Evolutionary conservation across 2,113 vertebrate species (phyloP).

Genomic region (Callipepla squamata): DNA sequence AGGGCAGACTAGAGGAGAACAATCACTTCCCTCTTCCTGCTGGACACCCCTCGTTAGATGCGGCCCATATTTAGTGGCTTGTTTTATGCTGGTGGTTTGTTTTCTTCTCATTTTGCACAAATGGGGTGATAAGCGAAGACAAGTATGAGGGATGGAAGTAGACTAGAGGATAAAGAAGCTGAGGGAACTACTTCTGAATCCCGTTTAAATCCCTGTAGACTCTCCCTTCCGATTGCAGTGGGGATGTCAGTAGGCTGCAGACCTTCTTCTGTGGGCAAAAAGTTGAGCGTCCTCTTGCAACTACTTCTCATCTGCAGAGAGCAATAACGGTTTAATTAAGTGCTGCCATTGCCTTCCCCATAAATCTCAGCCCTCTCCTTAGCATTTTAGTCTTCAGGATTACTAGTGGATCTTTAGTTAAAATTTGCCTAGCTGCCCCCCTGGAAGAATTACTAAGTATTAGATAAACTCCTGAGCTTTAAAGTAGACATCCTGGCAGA

Average conservation of each 20-base stretch:
- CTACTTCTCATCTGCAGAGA: not conserved
- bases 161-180: not conserved
- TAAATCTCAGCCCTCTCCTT: not conserved
- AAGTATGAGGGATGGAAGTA: not conserved
- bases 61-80: too few relatives aligned
- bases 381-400: not conserved
- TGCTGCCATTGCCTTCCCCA: accelerated
- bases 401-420: not conserved
- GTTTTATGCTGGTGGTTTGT: not conserved
- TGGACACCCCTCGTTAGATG: too few relatives aligned
- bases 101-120: not conserved
- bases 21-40: too few relatives aligned
- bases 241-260: not conserved
- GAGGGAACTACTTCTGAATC: not conserved
- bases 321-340: not conserved
- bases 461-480: not conserved
- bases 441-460: not conserved
- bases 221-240: not conserved
- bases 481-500: not conserved
- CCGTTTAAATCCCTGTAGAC: not conserved
- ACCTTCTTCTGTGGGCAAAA: not conserved
- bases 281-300: not conserved
- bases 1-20: too few relatives aligned
- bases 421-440: not conserved
- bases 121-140: not conserved